A percentile compares a stretch with the other conserved stretches of the same genome.
phyloP scores from a whole-genome alignment of 2,888 invertebrate genomes.

The Agrochola lychnidis region DNA sequence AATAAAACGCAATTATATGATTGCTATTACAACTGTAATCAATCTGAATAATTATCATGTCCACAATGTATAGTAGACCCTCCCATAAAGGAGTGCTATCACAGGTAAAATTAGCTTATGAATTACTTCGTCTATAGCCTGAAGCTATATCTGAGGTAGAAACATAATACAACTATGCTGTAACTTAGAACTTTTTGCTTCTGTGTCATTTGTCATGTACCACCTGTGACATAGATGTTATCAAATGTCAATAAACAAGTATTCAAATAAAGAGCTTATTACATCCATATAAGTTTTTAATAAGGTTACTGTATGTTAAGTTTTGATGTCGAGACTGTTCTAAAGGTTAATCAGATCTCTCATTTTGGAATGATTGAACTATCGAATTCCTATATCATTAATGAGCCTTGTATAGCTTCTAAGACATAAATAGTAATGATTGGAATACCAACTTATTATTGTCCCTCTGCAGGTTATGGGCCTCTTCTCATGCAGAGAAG shows the following conservation, averaged over 20 bases:
- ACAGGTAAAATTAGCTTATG: too few species aligned
- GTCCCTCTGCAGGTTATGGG: background rate
- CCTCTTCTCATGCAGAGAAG: background rate
- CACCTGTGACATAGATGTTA: background rate
- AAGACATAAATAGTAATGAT: background rate
- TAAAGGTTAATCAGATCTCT: conserved; percentile 37
- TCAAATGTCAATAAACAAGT: conserved; percentile 13
- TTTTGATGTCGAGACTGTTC: conserved; percentile 8
- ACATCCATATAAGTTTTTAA: conserved; percentile 19
- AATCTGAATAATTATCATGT: too few species aligned
- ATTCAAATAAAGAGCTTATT: background rate
- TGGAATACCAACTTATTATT: background rate
- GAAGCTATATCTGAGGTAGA: background rate
- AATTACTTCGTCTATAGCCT: too few species aligned
- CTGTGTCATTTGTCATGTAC: conserved; percentile 1
- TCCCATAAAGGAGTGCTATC: too few species aligned
- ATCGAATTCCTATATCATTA: conserved; percentile 2
- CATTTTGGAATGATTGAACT: conserved; percentile 39
- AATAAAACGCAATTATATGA: too few species aligned
- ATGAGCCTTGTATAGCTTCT: background rate
- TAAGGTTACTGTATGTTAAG: conserved; percentile 31
- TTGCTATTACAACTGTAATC: too few species aligned
- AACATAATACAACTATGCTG: background rate
- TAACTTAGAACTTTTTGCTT: conserved; percentile 6
- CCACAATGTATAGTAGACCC: too few species aligned